Conservation (phyloP, 2,113 vertebrate genomes). For the Turnix velox region DNA sequence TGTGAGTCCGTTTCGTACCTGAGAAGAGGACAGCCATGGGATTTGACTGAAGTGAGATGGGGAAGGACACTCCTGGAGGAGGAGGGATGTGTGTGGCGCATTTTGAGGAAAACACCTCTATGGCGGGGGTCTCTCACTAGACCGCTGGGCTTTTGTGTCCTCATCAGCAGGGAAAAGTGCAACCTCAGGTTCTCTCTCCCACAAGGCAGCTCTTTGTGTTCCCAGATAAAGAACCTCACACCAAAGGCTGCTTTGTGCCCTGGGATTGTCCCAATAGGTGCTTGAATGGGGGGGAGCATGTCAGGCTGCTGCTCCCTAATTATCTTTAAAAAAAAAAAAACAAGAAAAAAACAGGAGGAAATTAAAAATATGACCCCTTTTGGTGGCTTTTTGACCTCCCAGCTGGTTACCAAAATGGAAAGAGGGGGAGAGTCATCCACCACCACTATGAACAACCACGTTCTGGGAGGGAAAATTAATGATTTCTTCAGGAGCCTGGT, state of each 20-base stretch:
- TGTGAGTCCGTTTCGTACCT: neutral
- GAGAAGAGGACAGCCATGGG: neutral
- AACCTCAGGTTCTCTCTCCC: constrained; percentile 70
- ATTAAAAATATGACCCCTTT: constrained; percentile 28
- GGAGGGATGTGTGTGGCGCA: neutral
- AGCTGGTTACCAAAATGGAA: neutral
- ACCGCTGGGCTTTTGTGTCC: constrained; percentile 64
- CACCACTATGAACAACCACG: neutral
- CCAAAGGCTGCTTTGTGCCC: constrained; percentile 71
- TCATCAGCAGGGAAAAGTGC: constrained; percentile 73
- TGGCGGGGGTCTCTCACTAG: too few species aligned
- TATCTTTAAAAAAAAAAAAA: too few species aligned
- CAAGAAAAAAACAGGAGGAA: constrained; percentile 36
- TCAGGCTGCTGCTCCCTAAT: constrained; percentile 30
- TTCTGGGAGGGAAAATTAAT: neutral
- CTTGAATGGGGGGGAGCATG: constrained; percentile 51
- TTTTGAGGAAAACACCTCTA: neutral
- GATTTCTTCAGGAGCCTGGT: neutral
- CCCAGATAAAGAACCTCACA: constrained; percentile 68
- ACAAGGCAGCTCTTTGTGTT: constrained; percentile 75
- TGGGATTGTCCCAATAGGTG: constrained; percentile 69
- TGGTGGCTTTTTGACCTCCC: neutral
- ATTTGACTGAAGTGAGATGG: neutral
- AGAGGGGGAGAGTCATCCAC: neutral
- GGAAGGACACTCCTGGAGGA: neutral